Evolutionary conservation across 1,140 invertebrate species (phyloP).

Genomic region (Ylistrum balloti): DNA sequence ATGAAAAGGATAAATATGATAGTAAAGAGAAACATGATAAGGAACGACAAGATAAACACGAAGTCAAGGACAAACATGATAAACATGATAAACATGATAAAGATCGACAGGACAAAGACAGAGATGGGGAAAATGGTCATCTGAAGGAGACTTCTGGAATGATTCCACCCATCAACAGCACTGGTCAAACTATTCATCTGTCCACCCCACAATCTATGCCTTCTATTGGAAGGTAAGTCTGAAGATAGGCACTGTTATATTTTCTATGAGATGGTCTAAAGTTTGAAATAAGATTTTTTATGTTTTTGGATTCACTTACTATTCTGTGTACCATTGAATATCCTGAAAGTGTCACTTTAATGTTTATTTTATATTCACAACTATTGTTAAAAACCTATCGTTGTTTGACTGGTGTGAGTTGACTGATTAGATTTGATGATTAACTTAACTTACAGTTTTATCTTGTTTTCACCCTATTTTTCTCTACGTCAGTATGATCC

Average conservation of each 20-base stretch:
- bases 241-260: background rate
- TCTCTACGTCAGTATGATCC: background rate
- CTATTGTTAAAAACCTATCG: too few species aligned
- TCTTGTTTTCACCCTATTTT: background rate
- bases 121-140: conserved; percentile 55
- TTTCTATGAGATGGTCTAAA: too few species aligned
- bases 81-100: conserved; percentile 62
- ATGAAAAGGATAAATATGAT: conserved; percentile 55
- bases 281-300: too few species aligned
- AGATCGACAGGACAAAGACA: conserved; percentile 52
- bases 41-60: conserved; percentile 42
- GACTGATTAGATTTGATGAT: too few species aligned
- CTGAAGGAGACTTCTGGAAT: conserved; percentile 58
- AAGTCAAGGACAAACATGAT: conserved; percentile 46
- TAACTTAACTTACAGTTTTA: too few species aligned
- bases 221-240: conserved; percentile 68
- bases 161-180: conserved; percentile 74
- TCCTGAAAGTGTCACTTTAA: too few species aligned
- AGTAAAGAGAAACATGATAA: conserved; percentile 48
- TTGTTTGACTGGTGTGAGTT: too few species aligned
- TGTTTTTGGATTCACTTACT: too few species aligned
- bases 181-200: conserved; percentile 65
- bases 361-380: too few species aligned
- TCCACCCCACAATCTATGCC: conserved; percentile 67
- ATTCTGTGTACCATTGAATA: too few species aligned